Percentiles rank a stretch among this genome's conserved stretches.
Evolutionary conservation across 2,797 vertebrate genomes (phyloP).

Genomic region (Lacerta agilis): DNA sequence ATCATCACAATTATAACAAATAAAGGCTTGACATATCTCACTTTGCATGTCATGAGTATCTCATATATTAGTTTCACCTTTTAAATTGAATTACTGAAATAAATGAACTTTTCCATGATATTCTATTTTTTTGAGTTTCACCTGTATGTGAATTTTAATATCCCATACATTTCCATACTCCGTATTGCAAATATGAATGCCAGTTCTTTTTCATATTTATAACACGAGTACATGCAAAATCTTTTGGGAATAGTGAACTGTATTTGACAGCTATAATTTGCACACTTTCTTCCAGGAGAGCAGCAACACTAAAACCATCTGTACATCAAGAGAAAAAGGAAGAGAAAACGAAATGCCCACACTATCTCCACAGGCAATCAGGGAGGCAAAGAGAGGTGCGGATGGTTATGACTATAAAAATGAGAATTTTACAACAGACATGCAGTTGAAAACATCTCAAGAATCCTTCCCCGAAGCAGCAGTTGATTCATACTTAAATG

Average conservation of each 20-base stretch:
- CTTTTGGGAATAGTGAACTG: background rate
- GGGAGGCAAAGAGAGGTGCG: conserved; percentile 29
- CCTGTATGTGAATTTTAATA: background rate
- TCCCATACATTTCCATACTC: background rate
- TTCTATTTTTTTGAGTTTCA: too few species aligned
- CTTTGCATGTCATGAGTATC: too few species aligned
- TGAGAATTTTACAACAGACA: conserved; percentile 5
- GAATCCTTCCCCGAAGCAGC: conserved; percentile 52
- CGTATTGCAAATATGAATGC: background rate
- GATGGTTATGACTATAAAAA: conserved; percentile 7
- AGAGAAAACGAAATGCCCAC: conserved; percentile 71
- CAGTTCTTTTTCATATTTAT: conserved; percentile 10
- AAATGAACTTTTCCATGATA: too few species aligned
- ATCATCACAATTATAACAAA: too few species aligned
- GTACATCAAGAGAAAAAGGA: conserved; percentile 44
- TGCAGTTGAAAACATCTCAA: conserved; percentile 57
- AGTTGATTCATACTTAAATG: conserved; percentile 51
- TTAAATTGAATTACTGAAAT: too few species aligned
- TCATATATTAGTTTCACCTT: too few species aligned
- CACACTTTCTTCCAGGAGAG: conserved; percentile 64
- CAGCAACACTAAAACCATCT: conserved; percentile 41
- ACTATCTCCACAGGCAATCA: conserved; percentile 67
- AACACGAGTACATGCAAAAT: background rate
- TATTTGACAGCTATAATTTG: conserved; percentile 17
- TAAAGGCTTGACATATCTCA: too few species aligned